Evolutionary conservation across 2,797 vertebrate genomes (phyloP), one percentile per base, ranked within the genome.

Genomic region (Mus spretus): DNA sequence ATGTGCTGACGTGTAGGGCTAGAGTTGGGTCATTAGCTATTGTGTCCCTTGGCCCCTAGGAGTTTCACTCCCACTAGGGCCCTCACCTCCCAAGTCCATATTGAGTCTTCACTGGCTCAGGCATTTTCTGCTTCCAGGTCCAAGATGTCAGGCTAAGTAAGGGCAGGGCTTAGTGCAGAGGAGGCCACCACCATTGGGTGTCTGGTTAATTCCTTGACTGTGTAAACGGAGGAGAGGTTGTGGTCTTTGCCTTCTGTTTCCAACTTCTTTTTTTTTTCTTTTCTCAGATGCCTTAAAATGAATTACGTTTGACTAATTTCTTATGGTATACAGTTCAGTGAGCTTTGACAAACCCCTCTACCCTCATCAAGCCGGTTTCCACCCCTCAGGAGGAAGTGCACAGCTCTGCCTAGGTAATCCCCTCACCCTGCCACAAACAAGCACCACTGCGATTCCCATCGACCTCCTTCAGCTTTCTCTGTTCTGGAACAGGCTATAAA

Each of bases 281-380:
- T 53, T 87, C 4, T 19, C 37, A 63, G 59, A 86, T 12, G 55
- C 87, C 78, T 87, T 87, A 81, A 59, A 91, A 86, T 78, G 37
- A 88, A 88, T 81, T 70, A 47, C 61, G n/a, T 79, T 88, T 90
- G 82, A 17, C n/a, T 67, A 72, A 79, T 78, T 92, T 79, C 84
- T 37, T 84, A 34, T 14, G 20, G 57, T 44, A 7, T 70, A 26
- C 22, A 77, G 15, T 63, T 88, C 53, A 44, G 28, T 26, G n/a
- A 37, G 28, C 34, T 90, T 59, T 94, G 95, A 83, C 63, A 95
- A 72, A 93, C 13, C 47, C 57, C 55, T 86, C 40, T 3, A 31
- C 3, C 5, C 47, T 83, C 53, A 6, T 74, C 15, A 28, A 90
- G 65, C 59, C 55, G 2, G 70, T 72, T 70, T 74, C 67, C 70